Evolutionary conservation across 2,797 vertebrate genomes (phyloP).

Genomic region (Characodon lateralis): DNA sequence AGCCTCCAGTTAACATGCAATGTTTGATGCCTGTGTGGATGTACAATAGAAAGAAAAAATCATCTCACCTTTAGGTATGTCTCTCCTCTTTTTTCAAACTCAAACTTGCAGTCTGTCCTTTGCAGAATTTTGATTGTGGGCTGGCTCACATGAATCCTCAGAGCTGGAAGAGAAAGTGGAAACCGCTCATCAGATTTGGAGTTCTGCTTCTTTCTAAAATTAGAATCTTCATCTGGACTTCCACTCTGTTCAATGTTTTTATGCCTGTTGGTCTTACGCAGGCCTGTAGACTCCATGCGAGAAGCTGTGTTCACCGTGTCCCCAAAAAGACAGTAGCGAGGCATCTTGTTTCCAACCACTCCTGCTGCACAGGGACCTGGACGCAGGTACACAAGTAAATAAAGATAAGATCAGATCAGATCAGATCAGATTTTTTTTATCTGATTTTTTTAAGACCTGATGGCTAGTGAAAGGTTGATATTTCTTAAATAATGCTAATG

Average conservation of each 20-base stretch:
- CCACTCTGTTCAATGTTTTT: neutral
- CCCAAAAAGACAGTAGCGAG: slow-evolving; percentile 94
- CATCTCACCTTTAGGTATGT: slow-evolving; percentile 90
- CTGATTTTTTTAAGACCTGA: neutral
- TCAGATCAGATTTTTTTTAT: neutral
- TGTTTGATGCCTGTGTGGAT: neutral
- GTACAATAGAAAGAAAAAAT: neutral
- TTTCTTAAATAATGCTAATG: neutral
- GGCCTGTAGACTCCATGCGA: slow-evolving; percentile 94
- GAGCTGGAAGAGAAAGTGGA: slow-evolving; percentile 75
- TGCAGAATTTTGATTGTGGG: slow-evolving; percentile 91
- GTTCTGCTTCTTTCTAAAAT: neutral
- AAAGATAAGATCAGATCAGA: neutral
- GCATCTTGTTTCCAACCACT: slow-evolving; percentile 97
- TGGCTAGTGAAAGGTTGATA: neutral
- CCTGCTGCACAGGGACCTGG: slow-evolving; percentile 94
- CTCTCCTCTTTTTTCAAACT: slow-evolving; percentile 90
- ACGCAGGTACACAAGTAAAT: slow-evolving; percentile 27
- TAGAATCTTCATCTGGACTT: neutral
- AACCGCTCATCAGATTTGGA: neutral
- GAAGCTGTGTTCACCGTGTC: slow-evolving; percentile 96
- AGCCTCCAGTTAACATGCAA: neutral
- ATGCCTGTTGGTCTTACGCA: slow-evolving; percentile 84
- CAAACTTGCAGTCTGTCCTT: slow-evolving; percentile 91
- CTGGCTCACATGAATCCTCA: slow-evolving; percentile 91